Evolutionary conservation across 2,113 vertebrate species (phyloP), one percentile per base, ranked within the genome.

Genomic region (Nipponia nippon): DNA sequence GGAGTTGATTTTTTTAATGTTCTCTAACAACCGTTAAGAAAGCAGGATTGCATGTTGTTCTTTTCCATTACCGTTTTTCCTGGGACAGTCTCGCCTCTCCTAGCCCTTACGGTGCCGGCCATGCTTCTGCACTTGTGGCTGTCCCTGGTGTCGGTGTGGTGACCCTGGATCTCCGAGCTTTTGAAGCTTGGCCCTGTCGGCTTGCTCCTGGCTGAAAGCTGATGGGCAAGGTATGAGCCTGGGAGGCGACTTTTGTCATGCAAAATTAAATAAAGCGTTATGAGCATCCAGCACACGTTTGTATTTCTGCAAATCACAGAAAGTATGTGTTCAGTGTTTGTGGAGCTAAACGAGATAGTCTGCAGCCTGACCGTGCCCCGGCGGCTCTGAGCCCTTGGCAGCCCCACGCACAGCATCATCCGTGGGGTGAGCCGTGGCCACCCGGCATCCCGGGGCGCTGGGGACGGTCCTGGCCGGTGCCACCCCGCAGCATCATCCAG

Each of bases 401-500:
- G 25, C 63, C 17, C n/a, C 14, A 4, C 3, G 10, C 17, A 16
- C 38, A 13, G 27, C 13, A 1, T 23, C 2, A 2, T 30, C 61
- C 11, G 4, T 22, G 29, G 34, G 29, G 20, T 40, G 27, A 76
- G 49, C 67, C 1, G 7, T 55, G 61, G 61, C 25, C 26, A 40
- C 25, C 26, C 5, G 0, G 29, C 53, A 16, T 30, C 46, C 40
- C 0, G 0, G 19, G 23, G 7, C 1, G 11, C 47, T 20, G 40
- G 34, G 53, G 29, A n/a, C 1, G 0, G 25, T 55, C n/a, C 30
- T 18, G 81, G 21, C 34, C 8, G 1, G 13, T 6, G 23, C 7
- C 34, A 25, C 49, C 10, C 42, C 5, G 0, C 55, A 34, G 29
- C 70, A 55, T 29, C 66, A 47, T 20, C 30, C 17, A 1, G 16